Conservation (phyloP, 1,140 invertebrate genomes). For the Drosophila tristis region DNA sequence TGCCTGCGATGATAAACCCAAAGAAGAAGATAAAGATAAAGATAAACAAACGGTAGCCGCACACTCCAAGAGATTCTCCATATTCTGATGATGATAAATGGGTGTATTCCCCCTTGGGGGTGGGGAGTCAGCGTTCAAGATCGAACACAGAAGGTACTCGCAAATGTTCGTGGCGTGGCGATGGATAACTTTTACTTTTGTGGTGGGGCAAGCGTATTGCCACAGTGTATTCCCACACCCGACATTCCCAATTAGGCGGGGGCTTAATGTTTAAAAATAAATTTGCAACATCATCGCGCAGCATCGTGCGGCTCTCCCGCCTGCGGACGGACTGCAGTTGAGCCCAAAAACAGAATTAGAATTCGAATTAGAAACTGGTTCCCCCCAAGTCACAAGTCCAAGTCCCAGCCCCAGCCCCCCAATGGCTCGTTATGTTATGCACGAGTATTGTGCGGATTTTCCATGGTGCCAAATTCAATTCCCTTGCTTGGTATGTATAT, state of each 20-base stretch:
- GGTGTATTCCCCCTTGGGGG: neutral
- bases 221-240: neutral
- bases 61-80: neutral
- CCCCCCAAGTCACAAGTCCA: slow-evolving; percentile 18
- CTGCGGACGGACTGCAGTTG: slow-evolving; percentile 33
- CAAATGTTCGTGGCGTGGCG: too few relatives aligned
- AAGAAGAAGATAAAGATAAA: slow-evolving; percentile 1
- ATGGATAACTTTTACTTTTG: too few relatives aligned
- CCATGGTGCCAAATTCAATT: slow-evolving; percentile 6
- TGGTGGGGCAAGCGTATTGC: too few relatives aligned
- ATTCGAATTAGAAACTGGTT: slow-evolving; percentile 35
- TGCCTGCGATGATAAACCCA: neutral
- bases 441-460: slow-evolving; percentile 37
- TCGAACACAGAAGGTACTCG: neutral
- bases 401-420: neutral
- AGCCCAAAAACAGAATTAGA: slow-evolving; percentile 28
- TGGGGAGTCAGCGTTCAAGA: slow-evolving; percentile 17
- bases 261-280: slow-evolving; percentile 41
- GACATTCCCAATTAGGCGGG: neutral
- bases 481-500: slow-evolving; percentile 36
- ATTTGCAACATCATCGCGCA: slow-evolving; percentile 39
- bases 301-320: too few relatives aligned
- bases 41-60: slow-evolving; percentile 30
- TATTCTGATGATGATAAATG: slow-evolving; percentile 28
- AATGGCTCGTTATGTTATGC: slow-evolving; percentile 7